phyloP scores from a whole-genome alignment of 2,797 vertebrate species.

The Hydrophis major region DNA sequence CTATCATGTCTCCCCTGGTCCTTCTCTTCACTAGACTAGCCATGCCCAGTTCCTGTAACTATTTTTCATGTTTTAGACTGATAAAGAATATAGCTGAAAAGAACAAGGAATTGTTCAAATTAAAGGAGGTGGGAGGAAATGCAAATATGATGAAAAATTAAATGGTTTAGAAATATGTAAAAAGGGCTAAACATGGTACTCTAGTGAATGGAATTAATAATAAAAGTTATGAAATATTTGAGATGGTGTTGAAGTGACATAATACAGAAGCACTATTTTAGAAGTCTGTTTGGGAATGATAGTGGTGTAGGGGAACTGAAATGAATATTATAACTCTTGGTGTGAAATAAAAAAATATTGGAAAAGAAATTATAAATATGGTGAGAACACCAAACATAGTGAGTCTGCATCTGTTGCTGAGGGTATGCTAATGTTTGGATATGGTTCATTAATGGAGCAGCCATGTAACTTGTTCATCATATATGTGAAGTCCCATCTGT shows the following conservation, averaged over 20 bases:
- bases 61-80: too few relatives aligned
- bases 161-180: not conserved
- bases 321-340: not conserved
- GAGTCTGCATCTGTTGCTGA: not conserved
- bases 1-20: too few relatives aligned
- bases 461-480: not conserved
- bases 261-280: not conserved
- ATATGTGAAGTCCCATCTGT: not conserved
- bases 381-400: not conserved
- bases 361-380: not conserved
- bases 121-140: not conserved
- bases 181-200: not conserved
- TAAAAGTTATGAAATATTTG: not conserved
- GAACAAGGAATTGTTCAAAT: not conserved
- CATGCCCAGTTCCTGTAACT: too few relatives aligned
- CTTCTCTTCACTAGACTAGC: too few relatives aligned
- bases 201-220: not conserved
- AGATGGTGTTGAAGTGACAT: not conserved
- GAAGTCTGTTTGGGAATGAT: not conserved
- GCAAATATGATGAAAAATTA: not conserved
- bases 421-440: not conserved
- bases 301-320: not conserved
- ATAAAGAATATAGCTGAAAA: not conserved
- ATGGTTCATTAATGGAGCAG: not conserved
- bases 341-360: not conserved